phyloP scores from a whole-genome alignment of 1,140 invertebrate genomes.

The Trichomalopsis sarcophagae region DNA sequence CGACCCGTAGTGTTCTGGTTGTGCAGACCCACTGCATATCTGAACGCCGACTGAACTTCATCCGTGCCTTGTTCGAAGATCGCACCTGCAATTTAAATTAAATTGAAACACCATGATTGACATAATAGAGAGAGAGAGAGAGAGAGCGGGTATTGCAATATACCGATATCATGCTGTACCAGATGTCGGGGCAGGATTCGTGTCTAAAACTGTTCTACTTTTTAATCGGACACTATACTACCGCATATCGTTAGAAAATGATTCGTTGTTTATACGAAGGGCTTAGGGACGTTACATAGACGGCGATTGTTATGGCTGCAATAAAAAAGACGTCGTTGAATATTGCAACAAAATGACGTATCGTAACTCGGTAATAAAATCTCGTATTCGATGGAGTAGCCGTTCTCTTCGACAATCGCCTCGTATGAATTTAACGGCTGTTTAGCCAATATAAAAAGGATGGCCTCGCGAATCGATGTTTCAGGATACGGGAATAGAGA shows the following conservation, averaged over 20 bases:
- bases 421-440: slow-evolving; percentile 44
- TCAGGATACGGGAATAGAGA: background rate
- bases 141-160: background rate
- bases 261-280: slow-evolving; percentile 19
- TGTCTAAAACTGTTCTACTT: background rate
- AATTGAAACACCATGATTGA: background rate
- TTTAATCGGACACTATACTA: background rate
- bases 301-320: background rate
- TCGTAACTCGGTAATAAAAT: slow-evolving; percentile 40
- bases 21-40: slow-evolving; percentile 87
- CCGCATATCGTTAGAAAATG: background rate
- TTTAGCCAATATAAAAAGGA: slow-evolving; percentile 43
- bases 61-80: slow-evolving; percentile 93
- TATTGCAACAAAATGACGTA: slow-evolving; percentile 40
- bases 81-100: slow-evolving; percentile 79
- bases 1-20: slow-evolving; percentile 85
- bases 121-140: background rate
- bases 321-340: slow-evolving; percentile 22
- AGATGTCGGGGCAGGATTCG: background rate
- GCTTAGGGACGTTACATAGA: background rate
- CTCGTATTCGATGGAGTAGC: slow-evolving; percentile 32
- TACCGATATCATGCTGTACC: background rate
- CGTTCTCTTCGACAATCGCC: slow-evolving; percentile 38
- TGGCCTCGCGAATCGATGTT: slow-evolving; percentile 16
- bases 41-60: slow-evolving; percentile 91